These are phyloP conservation scores for Agriopis aurantiaria DNA, from an alignment of 2,888 invertebrate species.

Conservation along the genomic window DNA sequence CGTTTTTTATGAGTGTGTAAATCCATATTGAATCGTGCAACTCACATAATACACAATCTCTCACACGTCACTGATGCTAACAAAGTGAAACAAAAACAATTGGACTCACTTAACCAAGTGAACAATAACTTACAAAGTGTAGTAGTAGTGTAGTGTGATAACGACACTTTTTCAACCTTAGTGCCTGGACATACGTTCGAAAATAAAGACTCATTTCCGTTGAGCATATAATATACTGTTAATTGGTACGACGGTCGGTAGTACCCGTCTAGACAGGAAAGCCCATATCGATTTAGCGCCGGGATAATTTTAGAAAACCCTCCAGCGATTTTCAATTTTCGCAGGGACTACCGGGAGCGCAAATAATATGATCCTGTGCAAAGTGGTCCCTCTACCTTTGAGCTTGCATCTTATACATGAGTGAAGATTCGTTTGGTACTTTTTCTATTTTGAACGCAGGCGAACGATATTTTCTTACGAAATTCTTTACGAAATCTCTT, in stretches of 20 bases:
- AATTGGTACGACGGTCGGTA: slow-evolving; percentile 48
- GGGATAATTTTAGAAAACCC: slow-evolving; percentile 72
- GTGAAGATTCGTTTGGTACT: slow-evolving; percentile 14
- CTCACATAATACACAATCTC: slow-evolving; percentile 1
- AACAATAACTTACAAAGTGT: slow-evolving; percentile 20
- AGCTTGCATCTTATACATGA: slow-evolving; percentile 21
- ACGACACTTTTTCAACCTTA: slow-evolving; percentile 21
- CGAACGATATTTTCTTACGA: neutral
- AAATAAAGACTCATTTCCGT: slow-evolving; percentile 17
- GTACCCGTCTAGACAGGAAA: slow-evolving; percentile 71
- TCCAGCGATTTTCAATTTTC: slow-evolving; percentile 41
- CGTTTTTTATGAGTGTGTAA: slow-evolving; percentile 2
- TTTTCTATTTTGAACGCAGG: slow-evolving; percentile 5
- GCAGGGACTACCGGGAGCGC: slow-evolving; percentile 9
- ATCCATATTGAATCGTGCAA: neutral
- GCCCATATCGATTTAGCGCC: slow-evolving; percentile 66
- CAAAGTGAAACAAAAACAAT: slow-evolving; percentile 17
- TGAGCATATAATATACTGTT: slow-evolving; percentile 28
- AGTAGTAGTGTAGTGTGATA: too few species aligned
- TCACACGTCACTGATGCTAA: slow-evolving; percentile 8
- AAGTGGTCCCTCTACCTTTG: slow-evolving; percentile 7
- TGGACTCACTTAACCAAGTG: slow-evolving; percentile 19
- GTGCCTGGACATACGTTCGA: slow-evolving; percentile 7
- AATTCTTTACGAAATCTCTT: too few species aligned
- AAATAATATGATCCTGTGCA: slow-evolving; percentile 15